These are phyloP conservation scores for Dendrocincla fuliginosa DNA, from an alignment of 2,797 vertebrate genomes.

Conservation along the genomic window DNA sequence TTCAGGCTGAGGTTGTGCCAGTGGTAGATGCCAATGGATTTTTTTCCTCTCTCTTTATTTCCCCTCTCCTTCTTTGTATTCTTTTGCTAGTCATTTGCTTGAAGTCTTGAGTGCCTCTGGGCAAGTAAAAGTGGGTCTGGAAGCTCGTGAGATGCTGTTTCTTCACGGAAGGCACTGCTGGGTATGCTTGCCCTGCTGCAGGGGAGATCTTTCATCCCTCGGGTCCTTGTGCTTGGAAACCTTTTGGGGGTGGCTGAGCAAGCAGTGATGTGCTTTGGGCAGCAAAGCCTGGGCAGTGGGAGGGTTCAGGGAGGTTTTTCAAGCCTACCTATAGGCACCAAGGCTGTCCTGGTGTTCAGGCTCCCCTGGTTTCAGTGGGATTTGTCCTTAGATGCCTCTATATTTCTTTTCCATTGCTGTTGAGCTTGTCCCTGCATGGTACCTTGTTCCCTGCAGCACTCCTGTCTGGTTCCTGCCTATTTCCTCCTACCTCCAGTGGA, in stretches of 20 bases:
- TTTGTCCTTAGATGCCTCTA: not conserved
- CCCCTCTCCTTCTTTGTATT: not conserved
- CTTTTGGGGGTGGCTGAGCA: not conserved
- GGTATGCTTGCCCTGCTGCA: not conserved
- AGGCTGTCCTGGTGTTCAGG: not conserved
- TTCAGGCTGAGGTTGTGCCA: not conserved
- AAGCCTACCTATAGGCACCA: not conserved
- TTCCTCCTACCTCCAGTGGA: not conserved
- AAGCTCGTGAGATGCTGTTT: rapidly evolving
- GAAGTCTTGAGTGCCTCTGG: not conserved
- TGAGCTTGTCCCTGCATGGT: not conserved
- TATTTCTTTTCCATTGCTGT: not conserved
- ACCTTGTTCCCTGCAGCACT: not conserved
- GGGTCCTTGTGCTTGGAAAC: rapidly evolving
- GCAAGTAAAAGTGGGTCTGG: not conserved
- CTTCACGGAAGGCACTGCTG: not conserved
- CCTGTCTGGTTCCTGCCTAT: not conserved
- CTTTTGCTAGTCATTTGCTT: not conserved
- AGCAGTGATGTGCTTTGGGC: rapidly evolving
- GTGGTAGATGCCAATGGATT: not conserved
- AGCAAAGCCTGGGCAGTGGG: not conserved
- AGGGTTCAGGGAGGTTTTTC: not conserved
- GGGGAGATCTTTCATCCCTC: not conserved
- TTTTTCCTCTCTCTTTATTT: rapidly evolving
- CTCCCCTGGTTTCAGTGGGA: not conserved